These are phyloP conservation scores for Macrophya annulata DNA, from an alignment of 2,888 invertebrate genomes.

Conservation along the genomic window DNA sequence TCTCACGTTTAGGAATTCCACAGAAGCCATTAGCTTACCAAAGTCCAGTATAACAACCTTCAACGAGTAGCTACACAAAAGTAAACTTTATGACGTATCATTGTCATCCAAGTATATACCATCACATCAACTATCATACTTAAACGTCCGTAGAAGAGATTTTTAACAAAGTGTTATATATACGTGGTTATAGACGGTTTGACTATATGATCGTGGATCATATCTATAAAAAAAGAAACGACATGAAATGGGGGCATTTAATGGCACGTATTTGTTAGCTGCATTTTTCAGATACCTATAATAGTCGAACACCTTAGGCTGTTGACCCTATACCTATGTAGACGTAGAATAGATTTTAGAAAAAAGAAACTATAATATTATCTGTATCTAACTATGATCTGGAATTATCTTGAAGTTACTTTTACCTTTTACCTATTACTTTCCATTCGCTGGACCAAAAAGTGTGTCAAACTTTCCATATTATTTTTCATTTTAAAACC, in stretches of 20 bases:
- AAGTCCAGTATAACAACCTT: neutral
- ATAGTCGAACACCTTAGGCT: neutral
- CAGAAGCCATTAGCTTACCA: slow-evolving; percentile 27
- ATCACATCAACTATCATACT: neutral
- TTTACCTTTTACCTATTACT: slow-evolving; percentile 32
- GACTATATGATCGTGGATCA: neutral
- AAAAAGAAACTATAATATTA: slow-evolving; percentile 19
- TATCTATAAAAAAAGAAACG: neutral
- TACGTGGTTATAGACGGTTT: too few species aligned
- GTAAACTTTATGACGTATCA: slow-evolving; percentile 20
- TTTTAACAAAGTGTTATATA: neutral
- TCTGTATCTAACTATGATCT: neutral
- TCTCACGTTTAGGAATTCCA: slow-evolving; percentile 19
- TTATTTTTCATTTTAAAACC: neutral
- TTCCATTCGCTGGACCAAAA: slow-evolving; percentile 31
- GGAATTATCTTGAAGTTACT: slow-evolving; percentile 15
- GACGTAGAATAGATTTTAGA: neutral
- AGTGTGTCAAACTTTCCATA: slow-evolving; percentile 29
- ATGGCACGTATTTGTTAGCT: slow-evolving; percentile 1
- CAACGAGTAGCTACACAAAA: neutral
- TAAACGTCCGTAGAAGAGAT: neutral
- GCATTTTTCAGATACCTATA: neutral
- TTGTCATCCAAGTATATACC: slow-evolving; percentile 6
- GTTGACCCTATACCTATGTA: neutral
- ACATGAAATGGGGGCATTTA: slow-evolving; percentile 7